Evolutionary conservation across 2,888 invertebrate species (phyloP).

Genomic region (Pachliopta kotzebuea): DNA sequence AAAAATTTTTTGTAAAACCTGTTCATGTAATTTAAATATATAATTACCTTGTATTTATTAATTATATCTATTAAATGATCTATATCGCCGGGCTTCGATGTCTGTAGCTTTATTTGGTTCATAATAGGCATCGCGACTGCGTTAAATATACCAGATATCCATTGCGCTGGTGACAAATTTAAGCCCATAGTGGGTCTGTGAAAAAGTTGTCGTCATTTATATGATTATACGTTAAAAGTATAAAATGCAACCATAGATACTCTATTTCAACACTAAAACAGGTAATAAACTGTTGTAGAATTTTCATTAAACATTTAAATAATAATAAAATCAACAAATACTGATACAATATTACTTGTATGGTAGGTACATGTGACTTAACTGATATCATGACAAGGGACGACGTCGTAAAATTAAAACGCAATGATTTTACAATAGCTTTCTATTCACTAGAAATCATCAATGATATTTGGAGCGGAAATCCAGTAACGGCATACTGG

Average conservation of each 20-base stretch:
- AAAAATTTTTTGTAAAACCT: background rate
- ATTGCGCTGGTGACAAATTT: constrained; percentile 54
- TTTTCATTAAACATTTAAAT: no score
- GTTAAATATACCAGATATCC: constrained; percentile 51
- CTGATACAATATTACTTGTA: no score
- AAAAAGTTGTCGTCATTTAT: background rate
- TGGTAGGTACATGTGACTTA: no score
- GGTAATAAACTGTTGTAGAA: background rate
- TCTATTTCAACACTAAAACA: background rate
- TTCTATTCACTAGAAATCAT: no score
- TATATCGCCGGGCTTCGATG: constrained; percentile 44
- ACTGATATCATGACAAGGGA: no score
- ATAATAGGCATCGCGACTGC: constrained; percentile 40
- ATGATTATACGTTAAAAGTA: background rate
- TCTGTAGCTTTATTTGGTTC: constrained; percentile 47
- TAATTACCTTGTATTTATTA: constrained; percentile 57
- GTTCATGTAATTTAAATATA: background rate
- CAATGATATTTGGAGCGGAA: no score
- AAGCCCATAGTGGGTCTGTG: constrained; percentile 35
- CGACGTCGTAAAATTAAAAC: no score
- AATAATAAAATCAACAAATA: no score
- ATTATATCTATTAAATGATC: constrained; percentile 58
- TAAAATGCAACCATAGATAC: no score
- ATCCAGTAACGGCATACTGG: no score
- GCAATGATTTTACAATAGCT: no score